Base-by-base conservation (phyloP, 2,113 vertebrate genomes). In the Scartelaos histophorus region DNA sequence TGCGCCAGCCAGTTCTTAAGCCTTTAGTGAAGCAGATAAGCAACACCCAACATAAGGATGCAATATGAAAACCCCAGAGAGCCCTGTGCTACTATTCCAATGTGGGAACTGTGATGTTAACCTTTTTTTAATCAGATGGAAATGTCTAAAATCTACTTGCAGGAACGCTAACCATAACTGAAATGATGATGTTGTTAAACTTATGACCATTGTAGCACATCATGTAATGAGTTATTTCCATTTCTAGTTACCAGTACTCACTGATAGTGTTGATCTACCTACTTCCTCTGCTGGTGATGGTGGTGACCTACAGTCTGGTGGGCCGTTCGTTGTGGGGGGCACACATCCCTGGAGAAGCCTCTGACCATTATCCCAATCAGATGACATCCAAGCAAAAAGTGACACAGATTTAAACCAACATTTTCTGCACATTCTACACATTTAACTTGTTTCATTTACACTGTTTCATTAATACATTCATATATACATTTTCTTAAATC, bases 241-340 rank as follows among this genome's bases (percentile, higher is more conserved):
- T 49, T 85, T 73, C 35, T 51, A 98, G 96, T 85, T 98, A 98
- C 69, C 96, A 98, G 87, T 91, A 95, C 21, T 81, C 91, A 0
- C 91, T 97, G 85, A 96, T 97, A 19, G 76, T 94, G 71, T 78
- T 98, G 92, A 95, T 95, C 91, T 98, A 98, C 87, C 79, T 97
- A 45, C 93, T 98, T 83, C 96, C 97, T 54, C 94, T 97, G 54
- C 74, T 91, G 91, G 95, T 97, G 91, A 97, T 97, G 96, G 92
- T 97, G 85, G 87, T 95, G 56, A 93, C 96, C 57, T 98, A 97
- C 93, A 95, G 94, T 69, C 73, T 96, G 74, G 95, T 98, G 6
- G 96, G 96, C 54, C 79, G 84, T 43, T 93, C 95, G 0, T 90
- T 98, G 67, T 98, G 97, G 97, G 95, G 93, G 54, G 93, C 93